Base-by-base conservation (phyloP, 37 sponge, comb jelly and placozoan genomes). In the Theonella swinhoei region DNA sequence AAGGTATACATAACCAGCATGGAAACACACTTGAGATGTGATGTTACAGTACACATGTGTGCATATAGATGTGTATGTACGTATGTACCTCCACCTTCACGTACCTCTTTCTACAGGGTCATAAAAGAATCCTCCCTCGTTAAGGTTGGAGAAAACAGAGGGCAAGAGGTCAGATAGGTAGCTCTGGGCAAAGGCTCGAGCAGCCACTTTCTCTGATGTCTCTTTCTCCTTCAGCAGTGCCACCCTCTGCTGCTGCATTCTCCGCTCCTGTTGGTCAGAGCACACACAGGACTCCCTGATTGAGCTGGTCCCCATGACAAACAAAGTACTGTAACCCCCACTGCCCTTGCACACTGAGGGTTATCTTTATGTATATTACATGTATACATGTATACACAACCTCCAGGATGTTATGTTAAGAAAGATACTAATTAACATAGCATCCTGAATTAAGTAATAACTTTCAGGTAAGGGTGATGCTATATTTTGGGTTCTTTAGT, bases 131-230 rank as follows among this genome's bases (percentile, higher is more conserved):
- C 99, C 99, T 62, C 88, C 75, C 26, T 88, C 82, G 26, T 64
- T 82, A 38, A 98, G 99, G 25, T 83, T 87, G 65, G 70, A 80
- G 83, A 98, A 98, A n/a, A 98, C 99, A 34, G 96, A 92, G 20
- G 99, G 99, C 26, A 96, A 93, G 3, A 98, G 89, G 47, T 98
- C 99, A 72, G 84, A 77, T 3, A 98, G 86, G 75, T 98, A 98
- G 83, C 95, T 89, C 82, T 96, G 90, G 37, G 99, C 99, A 89
- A 98, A 98, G 24, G 96, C 99, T 42, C 96, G 85, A 54, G 99
- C 99, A 42, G 99, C 96, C 41, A 98, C 85, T 77, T 96, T 98
- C 84, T 91, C 90, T 32, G 94, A 88, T 31, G 99, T 98, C 72
- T 98, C 99, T 63, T 87, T 91, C 85, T 98, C 99, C 65, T 86